Evolutionary conservation across 2,797 vertebrate genomes (phyloP).

Genomic region (Schizopygopsis pylzovi): DNA sequence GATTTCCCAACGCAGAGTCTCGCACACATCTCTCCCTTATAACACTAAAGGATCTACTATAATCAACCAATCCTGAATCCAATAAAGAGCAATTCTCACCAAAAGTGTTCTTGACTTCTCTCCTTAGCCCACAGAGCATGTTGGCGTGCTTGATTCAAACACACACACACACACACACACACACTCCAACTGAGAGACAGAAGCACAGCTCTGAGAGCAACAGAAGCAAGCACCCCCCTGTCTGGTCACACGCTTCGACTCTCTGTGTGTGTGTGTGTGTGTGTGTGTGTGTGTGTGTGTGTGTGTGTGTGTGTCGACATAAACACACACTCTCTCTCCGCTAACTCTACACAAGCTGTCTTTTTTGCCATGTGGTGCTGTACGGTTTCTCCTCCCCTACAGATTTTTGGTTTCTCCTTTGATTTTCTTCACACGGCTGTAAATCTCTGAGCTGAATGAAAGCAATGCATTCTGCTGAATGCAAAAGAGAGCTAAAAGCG

Average conservation of each 20-base stretch:
- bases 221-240: constrained; percentile 41
- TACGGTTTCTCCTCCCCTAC: constrained; percentile 26
- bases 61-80: constrained; percentile 3
- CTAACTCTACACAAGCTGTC: constrained; percentile 44
- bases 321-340: neutral
- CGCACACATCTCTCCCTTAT: neutral
- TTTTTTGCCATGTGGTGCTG: constrained; percentile 30
- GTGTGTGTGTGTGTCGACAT: too few relatives aligned
- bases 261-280: neutral
- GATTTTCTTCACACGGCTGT: constrained; percentile 31
- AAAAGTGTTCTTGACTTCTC: constrained; percentile 84
- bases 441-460: constrained; percentile 6
- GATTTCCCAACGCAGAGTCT: neutral
- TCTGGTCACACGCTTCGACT: constrained; percentile 30
- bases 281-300: neutral
- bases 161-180: constrained; percentile 5
- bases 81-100: constrained; percentile 77
- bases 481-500: neutral
- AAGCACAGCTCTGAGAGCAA: constrained; percentile 21
- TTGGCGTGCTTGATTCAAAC: constrained; percentile 64
- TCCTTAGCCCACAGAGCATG: constrained; percentile 95
- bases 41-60: neutral
- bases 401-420: constrained; percentile 42
- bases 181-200: constrained; percentile 10
- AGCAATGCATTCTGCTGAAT: constrained; percentile 12